Evolutionary conservation across 2,888 invertebrate genomes (phyloP).

Genomic region (Drosophila prolongata): DNA sequence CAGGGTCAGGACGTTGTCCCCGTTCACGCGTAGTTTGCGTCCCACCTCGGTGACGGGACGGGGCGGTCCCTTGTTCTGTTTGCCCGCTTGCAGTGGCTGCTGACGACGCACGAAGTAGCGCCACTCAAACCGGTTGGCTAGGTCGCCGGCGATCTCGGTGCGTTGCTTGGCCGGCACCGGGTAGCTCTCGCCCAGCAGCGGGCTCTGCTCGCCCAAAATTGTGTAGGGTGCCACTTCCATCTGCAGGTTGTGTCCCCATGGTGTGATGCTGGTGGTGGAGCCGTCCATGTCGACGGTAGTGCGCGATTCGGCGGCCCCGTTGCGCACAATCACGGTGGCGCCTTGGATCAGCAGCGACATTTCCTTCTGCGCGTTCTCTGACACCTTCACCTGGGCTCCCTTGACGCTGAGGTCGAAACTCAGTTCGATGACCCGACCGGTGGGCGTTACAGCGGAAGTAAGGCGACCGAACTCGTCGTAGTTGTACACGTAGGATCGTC

Average conservation of each 20-base stretch:
- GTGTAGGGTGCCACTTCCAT: conserved; percentile 97
- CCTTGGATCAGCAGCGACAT: conserved; percentile 95
- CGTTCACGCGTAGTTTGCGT: conserved; percentile 94
- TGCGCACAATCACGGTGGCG: conserved; percentile 91
- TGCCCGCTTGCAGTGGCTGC: conserved; percentile 86
- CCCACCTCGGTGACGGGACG: conserved; percentile 92
- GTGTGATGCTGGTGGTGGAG: conserved; percentile 91
- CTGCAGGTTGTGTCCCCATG: conserved; percentile 94
- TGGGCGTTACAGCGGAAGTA: conserved; percentile 96
- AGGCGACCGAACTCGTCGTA: conserved; percentile 97
- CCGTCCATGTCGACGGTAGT: conserved; percentile 93
- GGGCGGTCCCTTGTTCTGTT: conserved; percentile 83
- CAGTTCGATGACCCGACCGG: conserved; percentile 95
- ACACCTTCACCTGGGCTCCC: conserved; percentile 94
- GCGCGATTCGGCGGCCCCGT: conserved; percentile 92
- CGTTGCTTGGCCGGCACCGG: conserved; percentile 96
- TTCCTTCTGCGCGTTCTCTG: conserved; percentile 92
- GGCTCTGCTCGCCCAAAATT: conserved; percentile 94
- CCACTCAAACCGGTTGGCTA: conserved; percentile 98
- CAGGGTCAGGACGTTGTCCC: conserved; percentile 94
- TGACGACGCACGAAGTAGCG: conserved; percentile 94
- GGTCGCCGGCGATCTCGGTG: conserved; percentile 94
- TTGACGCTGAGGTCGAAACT: conserved; percentile 95
- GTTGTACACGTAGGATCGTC: conserved; percentile 95
- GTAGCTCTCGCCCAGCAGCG: conserved; percentile 94